Base-by-base conservation (phyloP, 2,888 invertebrate species). In the Euzophera pinguis region DNA sequence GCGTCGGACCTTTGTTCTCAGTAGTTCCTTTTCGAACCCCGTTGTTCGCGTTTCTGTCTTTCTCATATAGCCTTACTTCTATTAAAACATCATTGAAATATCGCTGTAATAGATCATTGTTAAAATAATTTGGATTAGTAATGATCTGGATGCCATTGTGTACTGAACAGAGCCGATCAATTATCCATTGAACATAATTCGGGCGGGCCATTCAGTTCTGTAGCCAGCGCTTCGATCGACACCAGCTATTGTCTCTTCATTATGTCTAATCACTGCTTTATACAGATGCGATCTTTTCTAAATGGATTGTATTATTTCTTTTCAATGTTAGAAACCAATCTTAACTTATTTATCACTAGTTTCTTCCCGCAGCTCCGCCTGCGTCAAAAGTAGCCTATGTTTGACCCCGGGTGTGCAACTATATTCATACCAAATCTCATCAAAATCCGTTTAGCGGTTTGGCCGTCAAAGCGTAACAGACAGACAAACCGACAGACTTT, bases 121-220 rank as follows among this genome's bases (percentile, higher is more conserved):
- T 53, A 54, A 55, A 62, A 58, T 55, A 57, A 57, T 67, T 65
- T 67, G 69, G 71, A 64, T 73, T 75, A 71, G 73, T 82, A 79
- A 80, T 77, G 80, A 78, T 79, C 69, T 71, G 67, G 69, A 64
- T 58, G 69, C 74, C 71, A 84, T 86, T 86, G 84, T 84, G 80
- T 85, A 81, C 72, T 76, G 84, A 81, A 78, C 81, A 74, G 79
- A 73, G 67, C 71, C 81, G 69, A 88, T 89, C 84, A 88, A 89
- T 89, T 88, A 87, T 84, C 87, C 81, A 87, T 87, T 81, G 86
- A 84, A 89, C 89, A 89, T 85, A 82, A 88, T 88, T 89, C 81
- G 88, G 88, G 88, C 84, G 88, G 86, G 68, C 69, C 78, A 68
- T 64, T 69, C 70, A 69, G 65, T 69, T 66, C 76, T 74, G 82